Evolutionary conservation across 2,113 vertebrate genomes (phyloP).

Genomic region (Lamprologus ornatipinnis): DNA sequence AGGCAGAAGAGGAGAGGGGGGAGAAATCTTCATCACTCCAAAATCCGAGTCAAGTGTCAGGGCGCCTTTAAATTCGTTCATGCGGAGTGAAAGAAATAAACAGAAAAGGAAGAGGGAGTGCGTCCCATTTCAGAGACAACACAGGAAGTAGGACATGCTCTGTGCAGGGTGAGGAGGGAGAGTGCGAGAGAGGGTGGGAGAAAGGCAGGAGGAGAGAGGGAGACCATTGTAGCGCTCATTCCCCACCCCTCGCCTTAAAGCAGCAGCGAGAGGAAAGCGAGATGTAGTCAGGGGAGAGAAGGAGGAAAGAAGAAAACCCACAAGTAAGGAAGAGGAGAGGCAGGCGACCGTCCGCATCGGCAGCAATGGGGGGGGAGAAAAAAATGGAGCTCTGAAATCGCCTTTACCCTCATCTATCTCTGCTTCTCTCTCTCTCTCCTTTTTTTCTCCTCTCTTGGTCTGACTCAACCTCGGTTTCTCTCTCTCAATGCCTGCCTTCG

Average conservation of each 20-base stretch:
- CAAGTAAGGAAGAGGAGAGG: constrained; percentile 27
- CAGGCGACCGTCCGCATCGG: constrained; percentile 14
- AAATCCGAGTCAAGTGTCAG: not conserved
- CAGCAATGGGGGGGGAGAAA: not conserved
- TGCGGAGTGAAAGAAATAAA: not conserved
- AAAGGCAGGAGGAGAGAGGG: constrained; percentile 8
- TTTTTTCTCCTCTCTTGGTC: not conserved
- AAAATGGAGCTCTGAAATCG: constrained; percentile 55
- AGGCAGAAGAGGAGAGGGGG: not conserved
- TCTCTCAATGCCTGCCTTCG: constrained; percentile 16
- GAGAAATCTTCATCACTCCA: not conserved
- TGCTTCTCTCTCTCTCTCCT: not conserved
- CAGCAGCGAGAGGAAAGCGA: constrained; percentile 45
- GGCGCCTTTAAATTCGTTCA: constrained; percentile 4
- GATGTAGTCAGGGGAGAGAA: constrained; percentile 34
- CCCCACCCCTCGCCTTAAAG: constrained; percentile 64
- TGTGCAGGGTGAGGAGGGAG: constrained; percentile 21
- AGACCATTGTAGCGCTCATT: constrained; percentile 39
- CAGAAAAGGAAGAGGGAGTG: not conserved
- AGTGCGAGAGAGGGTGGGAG: constrained; percentile 14
- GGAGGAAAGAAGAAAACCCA: constrained; percentile 32
- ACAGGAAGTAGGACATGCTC: constrained; percentile 59
- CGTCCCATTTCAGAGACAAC: constrained; percentile 39
- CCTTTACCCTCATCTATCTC: constrained; percentile 25
- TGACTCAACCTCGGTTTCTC: constrained; percentile 14